Conservation (phyloP, 2,888 invertebrate species). For the Dolichomitus sp. region DNA sequence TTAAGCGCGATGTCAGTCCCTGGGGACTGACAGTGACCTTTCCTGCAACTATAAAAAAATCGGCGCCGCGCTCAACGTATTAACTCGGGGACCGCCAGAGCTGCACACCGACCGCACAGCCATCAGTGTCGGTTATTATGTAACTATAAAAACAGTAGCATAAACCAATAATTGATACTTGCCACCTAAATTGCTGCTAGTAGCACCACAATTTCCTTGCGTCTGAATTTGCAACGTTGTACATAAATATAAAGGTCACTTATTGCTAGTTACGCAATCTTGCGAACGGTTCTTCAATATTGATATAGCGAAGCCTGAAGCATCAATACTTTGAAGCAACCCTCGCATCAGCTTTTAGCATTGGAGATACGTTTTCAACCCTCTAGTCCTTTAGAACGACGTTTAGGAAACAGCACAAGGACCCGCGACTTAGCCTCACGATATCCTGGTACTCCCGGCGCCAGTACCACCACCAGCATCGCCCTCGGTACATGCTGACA, state of each 20-base stretch:
- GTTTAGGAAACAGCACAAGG: conserved; percentile 38
- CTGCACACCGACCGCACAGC: too few species aligned
- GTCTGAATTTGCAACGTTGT: neutral
- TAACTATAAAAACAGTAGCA: too few species aligned
- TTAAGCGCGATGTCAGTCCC: too few species aligned
- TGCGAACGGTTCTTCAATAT: neutral
- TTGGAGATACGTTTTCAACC: conserved; percentile 76
- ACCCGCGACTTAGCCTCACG: conserved; percentile 30
- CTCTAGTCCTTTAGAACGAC: conserved; percentile 39
- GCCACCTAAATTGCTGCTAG: too few species aligned
- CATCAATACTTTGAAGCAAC: neutral
- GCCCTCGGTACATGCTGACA: conserved; percentile 76
- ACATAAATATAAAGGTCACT: neutral
- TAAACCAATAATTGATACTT: too few species aligned
- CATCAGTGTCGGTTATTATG: too few species aligned
- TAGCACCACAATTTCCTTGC: neutral
- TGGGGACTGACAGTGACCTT: too few species aligned
- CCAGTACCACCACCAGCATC: conserved; percentile 61
- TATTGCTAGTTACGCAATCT: neutral
- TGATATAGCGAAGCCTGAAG: neutral
- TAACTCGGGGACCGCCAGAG: too few species aligned
- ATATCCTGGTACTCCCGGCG: conserved; percentile 34
- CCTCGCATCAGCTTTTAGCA: conserved; percentile 68
- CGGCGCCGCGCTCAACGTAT: too few species aligned
- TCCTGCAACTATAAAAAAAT: too few species aligned